phyloP scores from a whole-genome alignment of 2,113 vertebrate species.

The Dasyurus viverrinus region DNA sequence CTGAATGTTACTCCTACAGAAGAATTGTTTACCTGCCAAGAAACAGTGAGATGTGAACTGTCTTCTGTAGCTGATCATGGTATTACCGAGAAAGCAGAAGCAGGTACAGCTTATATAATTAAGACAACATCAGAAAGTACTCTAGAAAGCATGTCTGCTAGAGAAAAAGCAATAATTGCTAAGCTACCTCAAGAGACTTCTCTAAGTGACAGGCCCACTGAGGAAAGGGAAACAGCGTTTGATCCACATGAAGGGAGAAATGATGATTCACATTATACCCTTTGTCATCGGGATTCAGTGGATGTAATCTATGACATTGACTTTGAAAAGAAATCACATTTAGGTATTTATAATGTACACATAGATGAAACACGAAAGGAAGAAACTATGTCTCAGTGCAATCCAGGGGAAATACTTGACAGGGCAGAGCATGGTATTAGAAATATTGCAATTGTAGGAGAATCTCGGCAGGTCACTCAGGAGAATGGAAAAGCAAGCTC shows the following conservation, averaged over 20 bases:
- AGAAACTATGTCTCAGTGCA: conserved; percentile 72
- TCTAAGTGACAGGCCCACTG: conserved; percentile 86
- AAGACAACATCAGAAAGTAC: conserved; percentile 87
- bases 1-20: conserved; percentile 61
- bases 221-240: conserved; percentile 86
- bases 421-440: conserved; percentile 69
- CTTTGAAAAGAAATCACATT: conserved; percentile 84
- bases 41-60: conserved; percentile 79
- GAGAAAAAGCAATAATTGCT: conserved; percentile 88
- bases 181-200: conserved; percentile 87
- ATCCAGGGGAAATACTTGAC: conserved; percentile 70
- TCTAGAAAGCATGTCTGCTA: conserved; percentile 86
- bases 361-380: conserved; percentile 77
- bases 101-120: conserved; percentile 86
- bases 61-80: conserved; percentile 78
- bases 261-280: conserved; percentile 85
- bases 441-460: conserved; percentile 63
- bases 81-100: conserved; percentile 78
- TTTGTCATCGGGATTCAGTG: conserved; percentile 85
- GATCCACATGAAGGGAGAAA: conserved; percentile 87
- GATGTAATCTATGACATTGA: conserved; percentile 83
- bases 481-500: conserved; percentile 59
- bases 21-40: conserved; percentile 82
- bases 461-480: conserved; percentile 71
- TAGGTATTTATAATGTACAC: conserved; percentile 82